Evolutionary conservation across 2,113 vertebrate genomes (phyloP).

Genomic region (Vicugna pacos): DNA sequence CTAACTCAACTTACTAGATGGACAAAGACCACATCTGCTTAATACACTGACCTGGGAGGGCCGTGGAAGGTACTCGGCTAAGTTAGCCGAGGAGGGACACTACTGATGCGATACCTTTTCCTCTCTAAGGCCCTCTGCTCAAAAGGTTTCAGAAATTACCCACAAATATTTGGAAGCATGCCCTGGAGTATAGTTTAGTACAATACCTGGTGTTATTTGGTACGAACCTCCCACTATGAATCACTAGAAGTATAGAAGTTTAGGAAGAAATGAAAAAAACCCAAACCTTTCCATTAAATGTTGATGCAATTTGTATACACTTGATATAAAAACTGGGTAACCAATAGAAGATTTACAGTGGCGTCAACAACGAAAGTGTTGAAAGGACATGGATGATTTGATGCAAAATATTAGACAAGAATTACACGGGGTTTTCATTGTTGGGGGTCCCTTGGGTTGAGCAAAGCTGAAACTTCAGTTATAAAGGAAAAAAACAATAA

Average conservation of each 20-base stretch:
- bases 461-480: conserved; percentile 34
- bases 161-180: conserved; percentile 62
- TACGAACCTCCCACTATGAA: conserved; percentile 57
- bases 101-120: conserved; percentile 54
- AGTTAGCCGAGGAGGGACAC: conserved; percentile 66
- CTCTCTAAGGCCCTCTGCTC: conserved; percentile 38
- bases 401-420: conserved; percentile 7
- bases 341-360: neutral
- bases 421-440: neutral
- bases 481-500: neutral
- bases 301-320: conserved; percentile 34
- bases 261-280: conserved; percentile 40
- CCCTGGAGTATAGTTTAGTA: neutral
- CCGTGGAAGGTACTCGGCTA: conserved; percentile 70
- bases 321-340: conserved; percentile 19
- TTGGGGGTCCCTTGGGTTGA: neutral
- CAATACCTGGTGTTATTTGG: conserved; percentile 32
- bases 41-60: conserved; percentile 78
- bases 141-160: conserved; percentile 55
- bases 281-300: neutral
- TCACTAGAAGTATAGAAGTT: conserved; percentile 59
- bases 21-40: conserved; percentile 80
- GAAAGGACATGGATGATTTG: neutral
- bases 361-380: neutral
- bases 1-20: conserved; percentile 76